Percentiles rank a stretch among this genome's conserved stretches.
These are phyloP conservation scores for Steatornis caripensis DNA, from an alignment of 2,113 vertebrate species.

Conservation along the genomic window DNA sequence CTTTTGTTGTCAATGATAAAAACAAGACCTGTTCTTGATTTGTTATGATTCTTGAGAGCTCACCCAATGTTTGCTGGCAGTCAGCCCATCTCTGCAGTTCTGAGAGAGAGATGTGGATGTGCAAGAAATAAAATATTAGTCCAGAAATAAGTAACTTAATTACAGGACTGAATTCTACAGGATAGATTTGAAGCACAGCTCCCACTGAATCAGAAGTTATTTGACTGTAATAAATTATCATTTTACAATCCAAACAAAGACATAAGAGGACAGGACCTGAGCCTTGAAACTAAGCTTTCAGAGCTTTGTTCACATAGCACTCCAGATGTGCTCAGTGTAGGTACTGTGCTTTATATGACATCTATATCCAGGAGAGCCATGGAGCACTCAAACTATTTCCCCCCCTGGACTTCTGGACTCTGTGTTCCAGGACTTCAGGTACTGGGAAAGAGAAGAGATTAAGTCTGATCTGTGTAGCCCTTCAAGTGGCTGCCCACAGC, in stretches of 20 bases:
- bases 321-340: background rate
- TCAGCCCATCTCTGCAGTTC: background rate
- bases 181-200: background rate
- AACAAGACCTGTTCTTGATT: background rate
- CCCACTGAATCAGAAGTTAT: background rate
- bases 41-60: background rate
- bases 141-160: background rate
- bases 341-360: background rate
- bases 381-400: background rate
- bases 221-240: background rate
- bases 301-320: rapidly evolving
- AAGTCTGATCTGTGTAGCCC: background rate
- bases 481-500: background rate
- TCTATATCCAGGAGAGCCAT: background rate
- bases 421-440: background rate
- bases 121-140: background rate
- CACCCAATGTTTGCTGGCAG: background rate
- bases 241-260: background rate
- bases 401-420: background rate
- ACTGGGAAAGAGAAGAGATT: background rate
- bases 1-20: background rate
- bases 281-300: background rate
- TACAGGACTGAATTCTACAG: background rate
- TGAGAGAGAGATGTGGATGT: background rate
- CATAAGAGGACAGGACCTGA: background rate